A percentile compares a stretch with the other conserved stretches of the same genome.
Conservation (phyloP, 2,797 vertebrate genomes). For the Typhlichthys eigenmanni region DNA sequence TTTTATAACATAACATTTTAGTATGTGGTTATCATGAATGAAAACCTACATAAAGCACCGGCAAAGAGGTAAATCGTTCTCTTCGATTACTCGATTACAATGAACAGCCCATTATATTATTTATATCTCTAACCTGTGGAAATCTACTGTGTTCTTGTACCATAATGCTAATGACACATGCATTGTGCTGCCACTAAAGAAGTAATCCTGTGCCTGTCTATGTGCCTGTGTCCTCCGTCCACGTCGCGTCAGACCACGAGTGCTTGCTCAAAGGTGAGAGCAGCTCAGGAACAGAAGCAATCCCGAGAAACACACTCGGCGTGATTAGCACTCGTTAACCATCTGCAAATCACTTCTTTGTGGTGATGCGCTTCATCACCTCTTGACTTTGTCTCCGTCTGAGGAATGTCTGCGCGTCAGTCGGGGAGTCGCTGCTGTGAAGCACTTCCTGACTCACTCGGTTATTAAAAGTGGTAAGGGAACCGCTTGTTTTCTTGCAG, state of each 20-base stretch:
- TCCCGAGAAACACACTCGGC: constrained; percentile 57
- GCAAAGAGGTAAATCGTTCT: not conserved
- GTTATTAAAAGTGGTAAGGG: constrained; percentile 64
- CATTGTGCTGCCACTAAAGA: constrained; percentile 43
- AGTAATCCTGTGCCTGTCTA: constrained; percentile 6
- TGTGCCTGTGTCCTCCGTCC: constrained; percentile 45
- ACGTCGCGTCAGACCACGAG: constrained; percentile 55
- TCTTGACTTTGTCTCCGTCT: constrained; percentile 67
- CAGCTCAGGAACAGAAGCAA: constrained; percentile 52
- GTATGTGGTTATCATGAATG: too few species aligned
- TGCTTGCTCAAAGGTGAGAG: constrained; percentile 58
- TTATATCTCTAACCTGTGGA: constrained; percentile 1
- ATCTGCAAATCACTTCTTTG: constrained; percentile 73
- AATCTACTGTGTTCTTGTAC: constrained; percentile 9
- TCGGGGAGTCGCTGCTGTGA: not conserved
- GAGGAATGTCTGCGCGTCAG: constrained; percentile 55
- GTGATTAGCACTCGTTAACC: constrained; percentile 70
- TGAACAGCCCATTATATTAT: constrained; percentile 15
- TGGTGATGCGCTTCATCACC: constrained; percentile 65
- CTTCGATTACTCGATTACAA: too few species aligned
- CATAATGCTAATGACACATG: constrained; percentile 41
- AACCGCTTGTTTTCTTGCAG: constrained; percentile 34
- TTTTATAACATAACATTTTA: too few species aligned
- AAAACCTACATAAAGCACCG: not conserved
- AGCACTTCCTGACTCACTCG: constrained; percentile 21